A percentile compares a stretch with the other conserved stretches of the same genome.
These are phyloP conservation scores for Odocoileus hemionus DNA, from an alignment of 2,113 vertebrate genomes.

Conservation along the genomic window DNA sequence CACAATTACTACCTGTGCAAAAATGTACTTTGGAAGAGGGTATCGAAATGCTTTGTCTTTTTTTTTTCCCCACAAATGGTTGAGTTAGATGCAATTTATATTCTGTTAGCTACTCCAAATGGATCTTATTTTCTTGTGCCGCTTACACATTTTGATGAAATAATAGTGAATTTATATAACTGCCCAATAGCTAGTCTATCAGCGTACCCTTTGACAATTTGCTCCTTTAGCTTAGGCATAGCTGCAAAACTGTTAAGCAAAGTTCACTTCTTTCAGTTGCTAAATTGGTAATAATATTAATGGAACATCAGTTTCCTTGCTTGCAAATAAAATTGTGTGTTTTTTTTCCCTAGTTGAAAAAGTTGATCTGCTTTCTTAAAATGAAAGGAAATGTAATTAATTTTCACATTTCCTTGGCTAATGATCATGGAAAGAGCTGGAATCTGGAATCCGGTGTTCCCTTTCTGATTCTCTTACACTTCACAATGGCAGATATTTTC, in stretches of 20 bases:
- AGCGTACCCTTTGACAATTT: neutral
- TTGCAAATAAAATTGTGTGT: neutral
- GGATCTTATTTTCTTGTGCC: neutral
- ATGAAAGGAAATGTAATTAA: neutral
- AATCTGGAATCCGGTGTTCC: neutral
- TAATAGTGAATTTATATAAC: neutral
- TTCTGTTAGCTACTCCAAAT: neutral
- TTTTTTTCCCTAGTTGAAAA: neutral
- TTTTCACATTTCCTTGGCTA: slow-evolving; percentile 25
- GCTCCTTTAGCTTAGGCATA: neutral
- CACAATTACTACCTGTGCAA: slow-evolving; percentile 20
- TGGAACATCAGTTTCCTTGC: neutral
- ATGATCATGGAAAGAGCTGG: neutral
- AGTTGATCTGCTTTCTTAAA: neutral
- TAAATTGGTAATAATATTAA: neutral
- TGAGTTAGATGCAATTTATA: neutral
- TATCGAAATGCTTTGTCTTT: neutral
- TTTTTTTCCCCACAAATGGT: neutral
- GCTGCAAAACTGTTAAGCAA: neutral
- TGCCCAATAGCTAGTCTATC: neutral
- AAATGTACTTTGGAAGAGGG: neutral
- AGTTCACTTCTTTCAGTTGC: neutral
- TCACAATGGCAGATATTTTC: neutral
- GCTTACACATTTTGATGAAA: neutral
- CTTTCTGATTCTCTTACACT: neutral